phyloP scores from a whole-genome alignment of 2,797 vertebrate species.

The Garrulus glandarius region DNA sequence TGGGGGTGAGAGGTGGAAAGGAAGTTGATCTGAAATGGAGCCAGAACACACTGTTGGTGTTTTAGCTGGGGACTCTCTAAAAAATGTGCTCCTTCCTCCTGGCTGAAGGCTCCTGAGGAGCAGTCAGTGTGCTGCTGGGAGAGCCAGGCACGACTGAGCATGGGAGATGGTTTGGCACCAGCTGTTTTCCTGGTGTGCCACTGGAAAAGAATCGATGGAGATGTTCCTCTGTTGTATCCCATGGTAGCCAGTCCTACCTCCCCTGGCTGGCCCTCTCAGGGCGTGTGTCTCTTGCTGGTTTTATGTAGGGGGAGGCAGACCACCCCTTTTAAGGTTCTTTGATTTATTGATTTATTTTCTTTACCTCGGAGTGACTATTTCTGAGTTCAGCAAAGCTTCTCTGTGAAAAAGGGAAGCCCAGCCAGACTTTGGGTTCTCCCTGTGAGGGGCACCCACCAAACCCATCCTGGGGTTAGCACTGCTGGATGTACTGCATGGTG shows the following conservation, averaged over 20 bases:
- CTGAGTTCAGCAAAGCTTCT: not conserved
- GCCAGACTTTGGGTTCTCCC: not conserved
- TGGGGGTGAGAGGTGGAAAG: not conserved
- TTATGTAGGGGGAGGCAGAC: rapidly evolving
- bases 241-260: rapidly evolving
- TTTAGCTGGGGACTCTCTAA: constrained; percentile 1
- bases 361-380: not conserved
- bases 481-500: not conserved
- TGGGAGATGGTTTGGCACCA: not conserved
- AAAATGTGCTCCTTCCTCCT: not conserved
- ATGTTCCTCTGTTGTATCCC: rapidly evolving
- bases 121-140: not conserved
- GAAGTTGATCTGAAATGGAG: constrained; percentile 11
- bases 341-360: not conserved
- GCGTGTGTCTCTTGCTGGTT: not conserved
- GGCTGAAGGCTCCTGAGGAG: not conserved
- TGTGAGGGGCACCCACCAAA: not conserved
- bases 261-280: not conserved
- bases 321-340: not conserved
- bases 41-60: not conserved
- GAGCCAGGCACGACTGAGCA: not conserved
- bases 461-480: not conserved
- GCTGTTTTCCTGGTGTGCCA: not conserved
- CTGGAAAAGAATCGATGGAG: not conserved
- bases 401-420: not conserved